A percentile compares a stretch with the other conserved stretches of the same genome.
These are phyloP conservation scores for Scaptomyza parva DNA, from an alignment of 2,888 invertebrate genomes.

Conservation along the genomic window DNA sequence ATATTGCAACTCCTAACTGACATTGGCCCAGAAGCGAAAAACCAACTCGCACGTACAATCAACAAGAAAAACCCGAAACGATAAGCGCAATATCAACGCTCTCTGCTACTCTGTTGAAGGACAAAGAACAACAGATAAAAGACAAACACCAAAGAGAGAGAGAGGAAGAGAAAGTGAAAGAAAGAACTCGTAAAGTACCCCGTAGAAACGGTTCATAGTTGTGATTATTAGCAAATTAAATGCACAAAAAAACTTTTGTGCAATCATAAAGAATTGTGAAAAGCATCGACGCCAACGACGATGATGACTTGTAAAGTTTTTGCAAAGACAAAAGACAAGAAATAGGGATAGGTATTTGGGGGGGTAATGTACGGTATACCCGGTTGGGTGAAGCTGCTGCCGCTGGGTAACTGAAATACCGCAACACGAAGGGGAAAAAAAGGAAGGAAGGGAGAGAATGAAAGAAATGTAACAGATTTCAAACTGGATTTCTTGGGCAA, in stretches of 20 bases:
- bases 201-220: not conserved
- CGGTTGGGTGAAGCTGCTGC: not conserved
- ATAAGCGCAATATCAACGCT: slow-evolving; percentile 46
- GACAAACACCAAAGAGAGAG: not conserved
- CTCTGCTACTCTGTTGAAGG: slow-evolving; percentile 21
- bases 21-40: slow-evolving; percentile 19
- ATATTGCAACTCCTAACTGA: slow-evolving; percentile 52
- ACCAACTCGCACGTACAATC: slow-evolving; percentile 11
- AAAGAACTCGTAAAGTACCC: slow-evolving; percentile 19
- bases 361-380: slow-evolving; percentile 16
- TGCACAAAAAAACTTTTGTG: not conserved
- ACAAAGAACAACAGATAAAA: slow-evolving; percentile 14
- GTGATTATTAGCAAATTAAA: not conserved
- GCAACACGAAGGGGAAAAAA: slow-evolving; percentile 11
- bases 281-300: not conserved
- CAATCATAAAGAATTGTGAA: not conserved
- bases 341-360: not conserved
- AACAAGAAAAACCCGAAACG: slow-evolving; percentile 15
- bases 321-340: not conserved
- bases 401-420: slow-evolving; percentile 21
- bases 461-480: slow-evolving; percentile 48
- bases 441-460: not conserved
- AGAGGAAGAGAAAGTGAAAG: no score
- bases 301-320: not conserved
- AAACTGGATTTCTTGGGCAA: slow-evolving; percentile 42